Percentiles rank a stretch among this genome's conserved stretches.
Conservation (phyloP, 2,888 invertebrate genomes). For the Drosophila rubida region DNA sequence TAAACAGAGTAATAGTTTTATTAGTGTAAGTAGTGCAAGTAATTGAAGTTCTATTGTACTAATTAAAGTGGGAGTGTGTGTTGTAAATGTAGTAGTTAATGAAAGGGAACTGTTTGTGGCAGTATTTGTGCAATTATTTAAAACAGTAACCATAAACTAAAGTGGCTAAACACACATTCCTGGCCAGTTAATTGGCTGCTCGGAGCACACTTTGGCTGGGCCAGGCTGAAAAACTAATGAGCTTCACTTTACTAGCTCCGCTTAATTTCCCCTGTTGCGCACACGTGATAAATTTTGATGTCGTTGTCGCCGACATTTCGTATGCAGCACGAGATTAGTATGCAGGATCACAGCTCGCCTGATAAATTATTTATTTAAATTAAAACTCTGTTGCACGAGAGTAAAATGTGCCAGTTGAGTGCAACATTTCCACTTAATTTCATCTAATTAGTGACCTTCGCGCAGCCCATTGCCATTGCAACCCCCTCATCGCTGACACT, state of each 20-base stretch:
- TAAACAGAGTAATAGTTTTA: no score
- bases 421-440: slow-evolving; percentile 24
- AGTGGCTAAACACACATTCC: not conserved
- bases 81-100: no score
- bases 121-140: not conserved
- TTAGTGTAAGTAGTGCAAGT: no score
- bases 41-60: no score
- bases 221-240: slow-evolving; percentile 28
- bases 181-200: not conserved
- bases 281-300: slow-evolving; percentile 35
- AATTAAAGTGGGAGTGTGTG: no score
- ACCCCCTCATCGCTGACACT: slow-evolving; percentile 7
- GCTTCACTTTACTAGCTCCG: slow-evolving; percentile 17
- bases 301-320: slow-evolving; percentile 32
- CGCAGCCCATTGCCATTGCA: not conserved
- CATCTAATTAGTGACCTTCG: slow-evolving; percentile 14
- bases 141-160: not conserved
- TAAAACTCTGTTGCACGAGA: slow-evolving; percentile 18
- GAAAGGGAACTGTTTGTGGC: not conserved
- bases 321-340: slow-evolving; percentile 52
- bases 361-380: slow-evolving; percentile 67
- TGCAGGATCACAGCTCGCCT: slow-evolving; percentile 10
- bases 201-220: not conserved
- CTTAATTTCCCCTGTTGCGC: slow-evolving; percentile 67
- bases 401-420: not conserved